Evolutionary conservation across 1,140 invertebrate species (phyloP), one percentile per base, ranked within the genome.

Genomic region (Rhyacophila brunnea): DNA sequence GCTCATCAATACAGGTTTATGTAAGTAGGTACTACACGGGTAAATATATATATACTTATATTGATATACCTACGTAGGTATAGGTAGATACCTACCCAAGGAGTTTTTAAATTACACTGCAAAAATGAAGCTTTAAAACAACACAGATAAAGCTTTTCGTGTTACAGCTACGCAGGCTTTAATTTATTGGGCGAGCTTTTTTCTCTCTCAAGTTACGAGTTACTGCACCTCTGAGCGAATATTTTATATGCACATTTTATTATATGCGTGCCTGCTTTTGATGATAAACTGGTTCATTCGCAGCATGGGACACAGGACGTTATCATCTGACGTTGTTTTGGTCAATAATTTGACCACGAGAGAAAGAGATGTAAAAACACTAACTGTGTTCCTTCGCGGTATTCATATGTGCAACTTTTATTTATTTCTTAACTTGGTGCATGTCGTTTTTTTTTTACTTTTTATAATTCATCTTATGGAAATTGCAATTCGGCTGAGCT

Each of bases 371-470:
- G 17, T 5, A 4, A 6, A 2, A 2, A 15, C 11, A 6, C 15
- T 15, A 5, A 11, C 17, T 19, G 43, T 19, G 14, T 17, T 34
- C 11, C 14, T 19, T 15, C 68, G 68, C 70, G 70, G 66, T 67
- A 64, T 5, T 28, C 9, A 28, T 68, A 65, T 58, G 53, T 57
- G 58, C 68, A 65, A 68, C 62, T 70, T 68, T 71, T 71, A 71
- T 72, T 74, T 72, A 73, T 74, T 72, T 73, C 71, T 74, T 73
- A 73, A 74, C 71, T 74, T 74, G 67, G 67, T 70, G 63, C 57
- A 67, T 28, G 23, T 66, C 64, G 68, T 69, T 45, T 52, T 50
- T 50, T 49, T 50, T 17, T 42, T 44, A 15, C 46, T 28, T 58
- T 58, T 58, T 58, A 28, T 50, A 40, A 49, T 49, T 50, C 46